Evolutionary conservation across 2,113 vertebrate species (phyloP).

Genomic region (Drymodes brunneopygia): DNA sequence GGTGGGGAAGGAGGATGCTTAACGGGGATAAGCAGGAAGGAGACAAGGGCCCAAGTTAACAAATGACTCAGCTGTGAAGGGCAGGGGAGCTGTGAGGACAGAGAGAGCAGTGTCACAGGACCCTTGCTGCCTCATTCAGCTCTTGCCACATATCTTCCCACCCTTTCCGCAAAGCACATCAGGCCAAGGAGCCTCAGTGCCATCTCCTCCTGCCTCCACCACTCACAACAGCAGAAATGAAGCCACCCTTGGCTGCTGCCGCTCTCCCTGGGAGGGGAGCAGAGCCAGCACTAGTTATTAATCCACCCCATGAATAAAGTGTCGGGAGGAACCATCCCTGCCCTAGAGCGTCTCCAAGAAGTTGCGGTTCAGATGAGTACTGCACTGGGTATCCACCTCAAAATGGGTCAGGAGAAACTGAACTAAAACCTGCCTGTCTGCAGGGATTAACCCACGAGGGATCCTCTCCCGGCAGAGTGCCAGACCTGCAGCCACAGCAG

Average conservation of each 20-base stretch:
- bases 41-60: neutral
- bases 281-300: neutral
- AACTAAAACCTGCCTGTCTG: neutral
- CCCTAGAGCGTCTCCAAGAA: neutral
- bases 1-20: neutral
- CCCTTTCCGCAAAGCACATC: accelerated
- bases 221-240: accelerated
- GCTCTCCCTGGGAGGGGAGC: neutral
- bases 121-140: neutral
- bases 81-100: neutral
- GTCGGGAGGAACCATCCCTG: neutral
- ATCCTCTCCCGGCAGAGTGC: neutral
- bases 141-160: accelerated
- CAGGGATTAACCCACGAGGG: accelerated
- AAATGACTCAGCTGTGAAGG: neutral
- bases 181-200: neutral
- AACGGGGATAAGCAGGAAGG: neutral
- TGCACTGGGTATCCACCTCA: neutral
- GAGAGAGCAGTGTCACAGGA: neutral
- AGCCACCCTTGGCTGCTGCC: neutral
- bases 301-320: accelerated
- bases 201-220: neutral
- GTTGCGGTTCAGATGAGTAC: neutral
- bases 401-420: neutral
- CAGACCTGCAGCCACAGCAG: neutral